phyloP scores from a whole-genome alignment of 2,113 vertebrate genomes.

The Forbesichthys agassizii region DNA sequence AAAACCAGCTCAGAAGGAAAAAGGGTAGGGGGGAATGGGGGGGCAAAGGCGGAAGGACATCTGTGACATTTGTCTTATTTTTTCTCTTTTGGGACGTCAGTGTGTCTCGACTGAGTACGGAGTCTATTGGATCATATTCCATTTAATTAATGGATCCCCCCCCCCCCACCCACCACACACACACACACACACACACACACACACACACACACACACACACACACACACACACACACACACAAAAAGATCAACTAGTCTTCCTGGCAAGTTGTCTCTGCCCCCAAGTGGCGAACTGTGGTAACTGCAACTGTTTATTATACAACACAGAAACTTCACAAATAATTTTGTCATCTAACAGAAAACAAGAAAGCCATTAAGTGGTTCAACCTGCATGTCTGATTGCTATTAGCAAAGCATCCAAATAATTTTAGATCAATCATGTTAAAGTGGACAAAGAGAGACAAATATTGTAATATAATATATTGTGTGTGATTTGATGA shows the following conservation, averaged over 20 bases:
- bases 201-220: neutral
- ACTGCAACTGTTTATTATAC: conserved; percentile 53
- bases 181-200: too few species aligned
- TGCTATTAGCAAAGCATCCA: too few species aligned
- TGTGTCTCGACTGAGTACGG: conserved; percentile 57
- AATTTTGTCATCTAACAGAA: neutral
- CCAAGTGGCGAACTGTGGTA: conserved; percentile 68
- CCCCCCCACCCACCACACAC: neutral
- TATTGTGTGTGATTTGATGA: neutral
- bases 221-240: neutral
- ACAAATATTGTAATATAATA: neutral
- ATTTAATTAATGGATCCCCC: conserved; percentile 62
- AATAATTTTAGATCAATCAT: neutral
- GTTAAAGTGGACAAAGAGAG: neutral
- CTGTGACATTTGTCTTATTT: conserved; percentile 68
- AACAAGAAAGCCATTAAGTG: neutral
- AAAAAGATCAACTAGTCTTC: conserved; percentile 31
- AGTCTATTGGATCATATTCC: conserved; percentile 68
- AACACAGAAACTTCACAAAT: conserved; percentile 11
- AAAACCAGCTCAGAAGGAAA: conserved; percentile 24
- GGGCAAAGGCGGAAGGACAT: conserved; percentile 57
- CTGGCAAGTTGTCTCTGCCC: conserved; percentile 76
- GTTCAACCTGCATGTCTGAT: neutral
- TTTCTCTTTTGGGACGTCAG: conserved; percentile 65
- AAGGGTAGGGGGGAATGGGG: conserved; percentile 9